These are phyloP conservation scores for Anguilla anguilla DNA, from an alignment of 2,797 vertebrate genomes.

Conservation along the genomic window DNA sequence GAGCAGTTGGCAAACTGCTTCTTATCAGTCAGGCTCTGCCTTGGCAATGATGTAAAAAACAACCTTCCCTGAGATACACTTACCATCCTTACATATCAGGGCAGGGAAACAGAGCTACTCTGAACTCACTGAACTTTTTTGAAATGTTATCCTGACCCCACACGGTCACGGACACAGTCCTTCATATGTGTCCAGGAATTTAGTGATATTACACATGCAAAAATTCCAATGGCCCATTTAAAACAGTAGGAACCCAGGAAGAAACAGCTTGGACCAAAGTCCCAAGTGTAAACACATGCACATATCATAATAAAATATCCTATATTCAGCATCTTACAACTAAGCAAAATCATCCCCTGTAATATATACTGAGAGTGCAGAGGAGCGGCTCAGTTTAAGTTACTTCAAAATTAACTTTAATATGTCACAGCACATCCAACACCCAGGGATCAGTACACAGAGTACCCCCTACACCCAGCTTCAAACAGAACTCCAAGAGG, in stretches of 20 bases:
- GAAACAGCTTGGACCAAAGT: neutral
- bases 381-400: neutral
- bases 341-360: neutral
- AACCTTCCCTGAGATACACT: neutral
- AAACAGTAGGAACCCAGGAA: neutral
- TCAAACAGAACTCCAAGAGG: neutral
- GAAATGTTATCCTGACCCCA: neutral
- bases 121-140: neutral
- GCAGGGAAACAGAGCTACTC: neutral
- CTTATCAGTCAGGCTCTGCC: conserved; percentile 2
- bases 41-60: neutral
- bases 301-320: neutral
- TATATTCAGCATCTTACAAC: neutral
- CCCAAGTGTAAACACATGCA: neutral
- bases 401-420: conserved; percentile 4
- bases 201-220: neutral
- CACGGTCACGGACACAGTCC: neutral
- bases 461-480: neutral
- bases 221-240: neutral
- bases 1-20: conserved; percentile 11
- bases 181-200: neutral
- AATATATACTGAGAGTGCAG: neutral
- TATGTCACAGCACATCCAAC: neutral
- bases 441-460: neutral
- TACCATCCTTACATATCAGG: neutral